Base-by-base conservation (phyloP, 2,113 vertebrate genomes). In the Lophotis ruficrista region DNA sequence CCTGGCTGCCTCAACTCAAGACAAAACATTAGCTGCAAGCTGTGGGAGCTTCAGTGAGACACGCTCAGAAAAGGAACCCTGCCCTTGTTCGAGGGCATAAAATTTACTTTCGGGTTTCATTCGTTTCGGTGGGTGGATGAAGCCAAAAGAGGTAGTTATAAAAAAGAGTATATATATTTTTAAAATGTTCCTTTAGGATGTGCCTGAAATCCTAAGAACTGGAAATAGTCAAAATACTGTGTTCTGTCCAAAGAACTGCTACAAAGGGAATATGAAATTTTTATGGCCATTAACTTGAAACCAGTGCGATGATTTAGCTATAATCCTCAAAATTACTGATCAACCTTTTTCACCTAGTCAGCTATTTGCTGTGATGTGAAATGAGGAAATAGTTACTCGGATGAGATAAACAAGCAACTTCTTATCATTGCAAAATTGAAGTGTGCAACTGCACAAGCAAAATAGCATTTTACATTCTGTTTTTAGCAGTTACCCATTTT, bases 251-350 rank as follows among this genome's bases (percentile, higher is more conserved):
- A 48, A 77, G 15, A 66, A 79, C 43, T 68, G 19, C 27, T 89
- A 19, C 45, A 53, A 82, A 89, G 28, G 13, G 56, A 78, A 31
- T 45, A 53, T 5, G 9, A 56, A 38, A 13, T 65, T 79, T 93
- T 47, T 57, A 73, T 70, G 70, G 41, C 58, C n/a, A 37, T 25
- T 94, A 77, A 58, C 23, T 83, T 91, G 53, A 57, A 86, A 83
- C 4, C 16, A 33, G 45, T n/a, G 41, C 27, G 66, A 4, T 65
- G 5, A 85, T 83, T 60, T 79, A 76, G 10, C 73, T 88, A 24
- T 43, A 83, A 43, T 83, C 62, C 68, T 96, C 76, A 80, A 77
- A 95, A 93, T 86, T 83, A 94, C 75, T 66, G 25, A 91, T 83
- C 75, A 86, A 28, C 37, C 4, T 25, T 92, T 95, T 97, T 91